phyloP scores from a whole-genome alignment of 2,888 invertebrate genomes.

The Amphipoea oculea region DNA sequence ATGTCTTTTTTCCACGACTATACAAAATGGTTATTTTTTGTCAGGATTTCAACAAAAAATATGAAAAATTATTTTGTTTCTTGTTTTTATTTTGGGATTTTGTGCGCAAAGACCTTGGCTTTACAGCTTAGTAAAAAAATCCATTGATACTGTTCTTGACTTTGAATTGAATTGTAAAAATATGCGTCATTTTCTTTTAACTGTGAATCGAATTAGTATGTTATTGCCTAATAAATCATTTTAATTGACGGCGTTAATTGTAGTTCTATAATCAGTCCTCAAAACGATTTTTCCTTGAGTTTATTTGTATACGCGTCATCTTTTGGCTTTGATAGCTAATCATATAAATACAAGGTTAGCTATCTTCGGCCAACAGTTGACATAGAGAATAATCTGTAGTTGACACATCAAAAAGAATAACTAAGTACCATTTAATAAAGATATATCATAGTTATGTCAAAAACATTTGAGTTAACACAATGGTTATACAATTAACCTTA shows the following conservation, averaged over 20 bases:
- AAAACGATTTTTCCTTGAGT: constrained; percentile 13
- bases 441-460: neutral
- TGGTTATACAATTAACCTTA: constrained; percentile 16
- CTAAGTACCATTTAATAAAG: constrained; percentile 2
- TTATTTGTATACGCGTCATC: constrained; percentile 17
- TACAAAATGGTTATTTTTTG: neutral
- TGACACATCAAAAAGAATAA: neutral
- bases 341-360: constrained; percentile 21
- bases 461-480: neutral
- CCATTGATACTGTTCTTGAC: neutral
- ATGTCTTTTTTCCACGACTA: constrained; percentile 11
- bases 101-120: constrained; percentile 2
- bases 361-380: constrained; percentile 4
- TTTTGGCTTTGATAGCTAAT: constrained; percentile 23
- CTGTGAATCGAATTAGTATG: neutral
- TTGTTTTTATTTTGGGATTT: neutral
- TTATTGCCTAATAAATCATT: constrained; percentile 17
- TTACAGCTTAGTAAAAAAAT: neutral
- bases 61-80: neutral
- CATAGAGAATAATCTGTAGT: constrained; percentile 18
- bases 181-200: neutral
- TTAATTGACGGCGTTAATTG: neutral
- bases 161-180: constrained; percentile 13
- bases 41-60: constrained; percentile 18
- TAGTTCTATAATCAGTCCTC: neutral